Base-by-base conservation (phyloP, 2,797 vertebrate species). In the Mionectes olivaceus region DNA sequence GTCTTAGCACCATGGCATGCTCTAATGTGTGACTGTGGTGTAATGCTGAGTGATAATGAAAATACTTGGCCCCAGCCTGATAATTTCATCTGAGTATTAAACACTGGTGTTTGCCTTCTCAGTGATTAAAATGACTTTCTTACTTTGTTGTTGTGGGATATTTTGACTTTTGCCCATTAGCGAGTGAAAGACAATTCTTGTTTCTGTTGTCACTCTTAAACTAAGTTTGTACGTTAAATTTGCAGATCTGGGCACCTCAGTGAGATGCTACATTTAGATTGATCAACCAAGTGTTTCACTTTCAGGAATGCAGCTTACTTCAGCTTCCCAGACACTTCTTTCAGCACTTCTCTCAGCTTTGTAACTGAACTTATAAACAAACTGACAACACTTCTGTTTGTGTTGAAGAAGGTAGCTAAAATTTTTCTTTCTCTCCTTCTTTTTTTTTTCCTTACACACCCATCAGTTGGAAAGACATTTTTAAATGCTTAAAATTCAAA, bases 401-500 rank as follows among this genome's bases (percentile, higher is more conserved):
- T 30, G 6, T 56, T 85, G 63, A 73, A 93, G 61, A 78, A 91
- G 24, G 25, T 82, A 93, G 68, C 10, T 21, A 71, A 47, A 21
- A 13, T 64, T 56, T 50, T 50, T 50, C 24, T 27, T 63, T 27
- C 3, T 41, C 14, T 1, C 2, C 25, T 35, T 35, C 35, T 7
- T n/a, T 7, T 13, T 30, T 55, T 43, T 88, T 78, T 39, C 10
- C 13, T 50, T 91, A 6, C 3, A 89, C 13, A 79, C 16, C 18
- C 30, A 70, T 52, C 11, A 93, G 33, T 78, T 50, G 39, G 33
- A 91, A 33, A 65, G 32, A 83, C 92, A 52, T 78, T 93, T 57
- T 59, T 59, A 87, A 93, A 23, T 25, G 8, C 14, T 94, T 88
- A 74, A 96, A 91, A 91, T 83, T 95, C 35, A 82, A 65, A 94